These are phyloP conservation scores for Gallinago media DNA, from an alignment of 2,113 vertebrate genomes.

Conservation along the genomic window DNA sequence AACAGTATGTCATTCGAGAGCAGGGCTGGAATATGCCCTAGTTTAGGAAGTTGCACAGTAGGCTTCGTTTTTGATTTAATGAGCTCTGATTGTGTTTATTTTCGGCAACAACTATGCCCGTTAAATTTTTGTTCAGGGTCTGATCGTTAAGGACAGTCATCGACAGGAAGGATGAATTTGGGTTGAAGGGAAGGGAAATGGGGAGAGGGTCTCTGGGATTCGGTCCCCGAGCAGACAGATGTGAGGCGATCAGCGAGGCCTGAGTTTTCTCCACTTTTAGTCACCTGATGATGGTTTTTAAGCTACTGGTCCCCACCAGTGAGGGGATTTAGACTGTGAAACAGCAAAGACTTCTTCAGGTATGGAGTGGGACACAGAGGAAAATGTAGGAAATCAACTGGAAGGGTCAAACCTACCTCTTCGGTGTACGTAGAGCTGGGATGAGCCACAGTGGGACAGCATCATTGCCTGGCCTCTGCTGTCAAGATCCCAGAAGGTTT, in stretches of 20 bases:
- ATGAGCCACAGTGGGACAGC: neutral
- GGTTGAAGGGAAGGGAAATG: neutral
- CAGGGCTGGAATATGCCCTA: constrained; percentile 33
- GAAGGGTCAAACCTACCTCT: neutral
- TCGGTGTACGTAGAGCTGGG: neutral
- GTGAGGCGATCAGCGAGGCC: neutral
- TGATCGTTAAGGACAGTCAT: constrained; percentile 21
- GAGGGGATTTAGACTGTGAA: neutral
- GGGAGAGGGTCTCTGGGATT: neutral
- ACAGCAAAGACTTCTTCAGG: neutral
- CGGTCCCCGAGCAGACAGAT: neutral
- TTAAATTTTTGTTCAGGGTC: constrained; percentile 20
- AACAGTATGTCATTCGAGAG: constrained; percentile 22
- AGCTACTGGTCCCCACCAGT: neutral
- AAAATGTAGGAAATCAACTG: neutral
- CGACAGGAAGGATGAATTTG: neutral
- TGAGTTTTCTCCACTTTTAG: neutral
- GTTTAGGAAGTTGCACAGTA: constrained; percentile 58
- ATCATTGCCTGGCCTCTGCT: neutral
- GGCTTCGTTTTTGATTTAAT: constrained; percentile 52
- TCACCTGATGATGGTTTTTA: neutral
- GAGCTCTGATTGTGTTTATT: constrained; percentile 66
- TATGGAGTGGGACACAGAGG: neutral
- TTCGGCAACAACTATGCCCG: neutral
- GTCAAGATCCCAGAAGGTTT: neutral